These are phyloP conservation scores for Haplochromis vanheusdeni DNA, from an alignment of 2,113 vertebrate species.

Conservation along the genomic window DNA sequence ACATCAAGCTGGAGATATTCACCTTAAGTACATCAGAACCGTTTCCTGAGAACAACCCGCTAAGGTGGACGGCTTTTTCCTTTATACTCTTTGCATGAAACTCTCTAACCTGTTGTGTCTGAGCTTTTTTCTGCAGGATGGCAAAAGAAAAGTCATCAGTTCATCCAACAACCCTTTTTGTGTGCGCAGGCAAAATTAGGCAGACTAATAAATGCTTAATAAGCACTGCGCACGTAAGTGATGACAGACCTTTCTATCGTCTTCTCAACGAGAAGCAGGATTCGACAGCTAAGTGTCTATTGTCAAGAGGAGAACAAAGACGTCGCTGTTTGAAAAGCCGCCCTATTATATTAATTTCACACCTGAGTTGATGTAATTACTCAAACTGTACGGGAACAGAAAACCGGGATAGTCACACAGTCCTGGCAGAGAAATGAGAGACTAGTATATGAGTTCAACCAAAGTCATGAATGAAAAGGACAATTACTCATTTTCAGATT, in stretches of 20 bases:
- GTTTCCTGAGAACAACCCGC: conserved; percentile 80
- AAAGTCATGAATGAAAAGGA: background rate
- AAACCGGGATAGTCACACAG: background rate
- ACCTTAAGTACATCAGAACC: conserved; percentile 78
- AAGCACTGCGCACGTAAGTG: background rate
- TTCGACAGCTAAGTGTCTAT: conserved; percentile 9
- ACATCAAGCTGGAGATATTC: conserved; percentile 60
- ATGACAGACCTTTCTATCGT: conserved; percentile 34
- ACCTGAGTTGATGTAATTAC: conserved; percentile 19
- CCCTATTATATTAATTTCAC: conserved; percentile 43
- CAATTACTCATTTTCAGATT: background rate
- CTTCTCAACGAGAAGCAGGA: background rate
- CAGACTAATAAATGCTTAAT: conserved; percentile 29
- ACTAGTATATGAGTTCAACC: background rate
- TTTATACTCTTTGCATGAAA: conserved; percentile 97
- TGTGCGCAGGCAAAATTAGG: background rate
- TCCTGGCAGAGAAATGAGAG: background rate
- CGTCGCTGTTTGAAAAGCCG: background rate
- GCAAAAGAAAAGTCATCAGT: conserved; percentile 22
- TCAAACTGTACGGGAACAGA: background rate
- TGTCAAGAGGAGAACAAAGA: conserved; percentile 32
- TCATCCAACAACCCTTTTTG: background rate
- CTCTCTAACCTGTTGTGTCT: conserved; percentile 87
- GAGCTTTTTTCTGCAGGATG: conserved; percentile 83
- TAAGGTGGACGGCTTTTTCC: conserved; percentile 89